Percentiles rank a stretch among this genome's conserved stretches.
Evolutionary conservation across 92 coral and sea anemone species (phyloP).

Genomic region (Heteractis magnifica): DNA sequence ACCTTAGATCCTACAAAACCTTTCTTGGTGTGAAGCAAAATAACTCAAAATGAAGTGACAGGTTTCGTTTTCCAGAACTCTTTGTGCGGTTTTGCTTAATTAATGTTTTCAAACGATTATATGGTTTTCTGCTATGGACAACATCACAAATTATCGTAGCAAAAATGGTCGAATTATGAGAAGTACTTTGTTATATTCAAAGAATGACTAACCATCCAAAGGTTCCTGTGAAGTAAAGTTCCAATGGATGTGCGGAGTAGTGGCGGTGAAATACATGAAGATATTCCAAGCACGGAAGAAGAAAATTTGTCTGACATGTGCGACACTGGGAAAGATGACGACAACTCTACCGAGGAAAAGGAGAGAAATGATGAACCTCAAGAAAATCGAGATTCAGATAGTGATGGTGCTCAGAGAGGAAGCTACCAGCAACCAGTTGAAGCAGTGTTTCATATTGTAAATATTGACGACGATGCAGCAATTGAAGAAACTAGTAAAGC

Average conservation of each 20-base stretch:
- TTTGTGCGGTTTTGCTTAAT: neutral
- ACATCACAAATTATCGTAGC: neutral
- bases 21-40: conserved; percentile 3
- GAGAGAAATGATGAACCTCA: neutral
- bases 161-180: neutral
- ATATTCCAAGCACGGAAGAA: conserved; percentile 18
- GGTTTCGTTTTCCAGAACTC: conserved; percentile 13
- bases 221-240: neutral
- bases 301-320: conserved; percentile 18
- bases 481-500: neutral
- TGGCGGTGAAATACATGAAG: conserved; percentile 20
- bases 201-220: neutral
- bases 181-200: neutral
- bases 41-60: neutral
- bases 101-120: neutral
- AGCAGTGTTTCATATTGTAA: conserved; percentile 23
- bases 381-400: neutral
- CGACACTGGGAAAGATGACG: neutral
- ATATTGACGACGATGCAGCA: conserved; percentile 30
- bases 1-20: neutral
- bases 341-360: neutral
- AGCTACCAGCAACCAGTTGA: conserved; percentile 7
- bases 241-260: conserved; percentile 7
- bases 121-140: neutral
- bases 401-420: neutral